Conservation (phyloP, 1,140 invertebrate genomes). For the Eriocheir sinensis region DNA sequence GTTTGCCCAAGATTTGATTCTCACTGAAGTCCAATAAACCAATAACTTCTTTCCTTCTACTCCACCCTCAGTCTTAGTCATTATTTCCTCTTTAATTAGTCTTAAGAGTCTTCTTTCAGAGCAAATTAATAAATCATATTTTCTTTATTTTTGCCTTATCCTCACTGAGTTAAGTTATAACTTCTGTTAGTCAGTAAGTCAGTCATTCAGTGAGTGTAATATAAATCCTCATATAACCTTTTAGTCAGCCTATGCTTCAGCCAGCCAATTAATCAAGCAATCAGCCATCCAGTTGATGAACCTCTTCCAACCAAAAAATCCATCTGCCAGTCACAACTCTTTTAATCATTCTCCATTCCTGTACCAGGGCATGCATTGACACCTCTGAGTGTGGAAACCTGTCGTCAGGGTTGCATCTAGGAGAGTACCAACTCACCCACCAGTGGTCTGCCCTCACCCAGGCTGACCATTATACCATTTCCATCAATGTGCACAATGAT, state of each 20-base stretch:
- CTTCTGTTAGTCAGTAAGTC: not conserved
- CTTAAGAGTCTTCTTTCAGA: too few species aligned
- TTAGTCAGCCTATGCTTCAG: too few species aligned
- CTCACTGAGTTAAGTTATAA: too few species aligned
- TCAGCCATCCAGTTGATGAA: too few species aligned
- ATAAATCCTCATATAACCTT: too few species aligned
- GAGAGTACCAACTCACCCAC: slow-evolving; percentile 92
- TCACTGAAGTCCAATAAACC: too few species aligned
- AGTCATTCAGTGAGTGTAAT: not conserved
- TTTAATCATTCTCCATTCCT: not conserved
- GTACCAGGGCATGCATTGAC: slow-evolving; percentile 65
- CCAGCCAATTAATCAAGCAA: not conserved
- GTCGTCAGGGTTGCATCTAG: slow-evolving; percentile 88
- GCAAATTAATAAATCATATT: too few species aligned
- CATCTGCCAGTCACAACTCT: not conserved
- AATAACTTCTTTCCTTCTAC: too few species aligned
- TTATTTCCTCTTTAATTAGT: too few species aligned
- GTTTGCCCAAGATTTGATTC: too few species aligned
- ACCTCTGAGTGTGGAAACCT: slow-evolving; percentile 89
- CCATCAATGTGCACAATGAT: slow-evolving; percentile 95
- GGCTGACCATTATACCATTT: slow-evolving; percentile 92
- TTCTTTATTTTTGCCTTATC: too few species aligned
- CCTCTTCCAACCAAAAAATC: not conserved
- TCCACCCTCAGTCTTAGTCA: too few species aligned
- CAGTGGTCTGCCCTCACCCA: slow-evolving; percentile 90